Evolutionary conservation across 2,797 vertebrate species (phyloP), one percentile per base, ranked within the genome.

Genomic region (Enoplosus armatus): DNA sequence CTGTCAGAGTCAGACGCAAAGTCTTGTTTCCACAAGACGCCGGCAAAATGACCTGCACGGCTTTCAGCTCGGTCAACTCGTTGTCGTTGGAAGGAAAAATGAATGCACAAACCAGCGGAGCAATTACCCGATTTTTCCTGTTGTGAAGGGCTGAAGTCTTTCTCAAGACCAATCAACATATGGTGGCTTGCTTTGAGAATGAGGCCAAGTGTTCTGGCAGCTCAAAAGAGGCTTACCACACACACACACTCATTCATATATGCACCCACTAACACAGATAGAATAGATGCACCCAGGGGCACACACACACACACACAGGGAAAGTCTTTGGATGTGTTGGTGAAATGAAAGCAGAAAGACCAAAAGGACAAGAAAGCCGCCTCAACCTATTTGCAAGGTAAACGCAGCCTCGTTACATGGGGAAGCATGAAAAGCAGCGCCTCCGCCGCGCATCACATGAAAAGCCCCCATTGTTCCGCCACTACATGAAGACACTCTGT

Each of bases 311-410:
- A 33, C 22, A 60, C 64, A 20, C 6, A 48, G 3, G 33, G 0
- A 31, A 58, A 11, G 58, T 64, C 62, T 61, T 73, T 60, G 59
- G 45, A 77, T 55, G 77, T 72, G 53, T 51, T 51, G 54, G 24
- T 78, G 61, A 63, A 64, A 53, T 69, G 61, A 82, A 77, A 76
- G 75, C 77, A 70, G 50, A 55, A n/a, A 56, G 54, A 66, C 62
- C 74, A 54, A 37, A 78, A 80, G 74, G 67, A 83, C 74, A 86
- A 68, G 74, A 67, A 84, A 60, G 58, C 56, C 47, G 39, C 59
- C 41, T 55, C 84, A 93, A 92, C 88, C 86, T 92, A 92, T 93
- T 93, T 93, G 90, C 81, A 87, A 93, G 87, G 93, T 94, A 93
- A 92, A 93, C 89, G 81, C 86, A 86, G 84, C 78, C 88, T 93